Evolutionary conservation across 1,140 invertebrate genomes (phyloP).

Genomic region (Drosophila albomicans): DNA sequence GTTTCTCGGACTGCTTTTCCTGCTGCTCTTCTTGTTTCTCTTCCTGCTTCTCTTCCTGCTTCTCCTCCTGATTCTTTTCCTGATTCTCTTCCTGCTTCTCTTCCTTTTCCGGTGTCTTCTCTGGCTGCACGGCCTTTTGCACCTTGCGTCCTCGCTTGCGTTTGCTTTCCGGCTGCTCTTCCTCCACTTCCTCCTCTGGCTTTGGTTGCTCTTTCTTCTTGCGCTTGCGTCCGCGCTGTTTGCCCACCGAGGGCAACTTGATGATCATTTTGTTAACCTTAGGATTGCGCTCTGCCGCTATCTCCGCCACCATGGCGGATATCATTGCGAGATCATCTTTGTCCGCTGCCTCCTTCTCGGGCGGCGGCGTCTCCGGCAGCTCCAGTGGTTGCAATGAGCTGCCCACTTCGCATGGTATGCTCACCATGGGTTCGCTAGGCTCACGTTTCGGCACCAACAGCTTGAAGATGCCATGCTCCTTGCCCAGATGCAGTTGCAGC

Average conservation of each 20-base stretch:
- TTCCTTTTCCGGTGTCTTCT: not conserved
- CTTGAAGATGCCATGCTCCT: conserved; percentile 68
- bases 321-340: conserved; percentile 67
- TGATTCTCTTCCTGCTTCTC: not conserved
- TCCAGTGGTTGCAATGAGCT: conserved; percentile 34
- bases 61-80: not conserved
- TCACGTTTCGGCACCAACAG: conserved; percentile 65
- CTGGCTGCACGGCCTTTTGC: not conserved
- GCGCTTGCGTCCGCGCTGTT: conserved; percentile 44
- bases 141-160: conserved; percentile 30
- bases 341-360: conserved; percentile 59
- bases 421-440: conserved; percentile 67
- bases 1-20: not conserved
- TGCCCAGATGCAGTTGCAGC: conserved; percentile 63
- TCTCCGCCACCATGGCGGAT: conserved; percentile 61
- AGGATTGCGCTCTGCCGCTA: conserved; percentile 50
- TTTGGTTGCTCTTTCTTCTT: conserved; percentile 29
- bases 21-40: not conserved
- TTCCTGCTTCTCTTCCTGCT: not conserved
- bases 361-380: conserved; percentile 65
- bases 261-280: conserved; percentile 70
- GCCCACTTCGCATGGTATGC: conserved; percentile 53
- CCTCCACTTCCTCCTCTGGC: not conserved
- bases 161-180: conserved; percentile 9
- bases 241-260: conserved; percentile 53